Evolutionary conservation across 1,140 invertebrate species (phyloP).

Genomic region (Calosoma granatense): DNA sequence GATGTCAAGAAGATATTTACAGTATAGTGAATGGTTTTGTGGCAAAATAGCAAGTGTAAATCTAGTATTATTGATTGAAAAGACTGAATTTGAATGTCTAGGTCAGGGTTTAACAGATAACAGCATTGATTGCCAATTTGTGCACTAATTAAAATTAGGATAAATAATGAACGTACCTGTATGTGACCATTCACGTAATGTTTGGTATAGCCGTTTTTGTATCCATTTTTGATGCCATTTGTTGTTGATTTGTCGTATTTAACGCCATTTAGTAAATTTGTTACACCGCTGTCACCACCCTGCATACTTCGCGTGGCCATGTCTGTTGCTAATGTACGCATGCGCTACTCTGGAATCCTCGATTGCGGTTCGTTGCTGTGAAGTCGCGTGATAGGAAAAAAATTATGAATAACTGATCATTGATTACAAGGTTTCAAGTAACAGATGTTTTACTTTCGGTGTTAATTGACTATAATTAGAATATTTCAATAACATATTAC

Average conservation of each 20-base stretch:
- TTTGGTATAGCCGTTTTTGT: neutral
- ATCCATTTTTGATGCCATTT: neutral
- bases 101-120: neutral
- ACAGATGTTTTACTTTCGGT: too few relatives aligned
- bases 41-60: too few relatives aligned
- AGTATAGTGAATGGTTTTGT: too few relatives aligned
- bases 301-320: conserved; percentile 2
- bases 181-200: neutral
- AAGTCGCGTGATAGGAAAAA: neutral
- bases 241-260: neutral
- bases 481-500: too few relatives aligned
- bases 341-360: neutral
- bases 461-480: too few relatives aligned
- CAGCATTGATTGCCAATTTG: neutral
- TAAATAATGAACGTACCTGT: neutral
- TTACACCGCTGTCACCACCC: neutral
- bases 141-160: too few relatives aligned
- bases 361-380: neutral
- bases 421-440: too few relatives aligned
- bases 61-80: neutral
- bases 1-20: too few relatives aligned
- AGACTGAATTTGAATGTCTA: neutral
- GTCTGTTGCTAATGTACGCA: neutral
- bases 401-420: neutral
- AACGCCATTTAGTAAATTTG: neutral